Evolutionary conservation across 2,888 invertebrate genomes (phyloP), one percentile per base, ranked within the genome.

Genomic region (Ochropleura plecta): DNA sequence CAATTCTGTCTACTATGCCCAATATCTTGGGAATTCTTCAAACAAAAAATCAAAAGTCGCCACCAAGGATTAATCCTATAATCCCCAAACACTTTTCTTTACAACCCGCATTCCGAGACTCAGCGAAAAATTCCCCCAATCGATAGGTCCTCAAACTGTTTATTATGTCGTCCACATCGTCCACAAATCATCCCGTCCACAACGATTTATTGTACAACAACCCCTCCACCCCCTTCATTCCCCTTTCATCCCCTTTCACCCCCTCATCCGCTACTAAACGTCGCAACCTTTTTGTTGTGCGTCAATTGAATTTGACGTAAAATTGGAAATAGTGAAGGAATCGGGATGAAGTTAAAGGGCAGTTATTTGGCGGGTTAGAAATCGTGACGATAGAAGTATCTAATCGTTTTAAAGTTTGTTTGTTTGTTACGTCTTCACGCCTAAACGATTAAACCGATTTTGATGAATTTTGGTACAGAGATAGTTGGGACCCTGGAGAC

Each of bases 171-270:
- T 57, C 49, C 79, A 48, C 83, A 85, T 80, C 63, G 74, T 40
- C 70, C 78, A 85, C 83, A 85, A 85, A 83, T 85, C 84, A 85
- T 82, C 62, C 79, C 69, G 74, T 72, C 74, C 64, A 51, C 70
- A 65, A 73, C 42, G 73, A 85, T 85, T 85, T 85, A 85, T 85
- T 83, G 83, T 72, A 76, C 83, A 78, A 77, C 79, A 62, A 59
- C 60, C 76, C 55, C 59, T 30, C 16, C 16, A 49, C 20, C 63
- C 65, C 49, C 8, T 42, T 44, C 44, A 49, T 8, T 10, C 62
- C 53, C 60, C 10, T 20, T 51, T 60, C 59, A n/a, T 12, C 20
- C 55, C 42, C 73, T 12, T 10, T 55, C 55, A 55, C 55, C 62
- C 62, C 62, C 44, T 62, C 46, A 69, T 73, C 60, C 62, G 30